phyloP scores from a whole-genome alignment of 2,888 invertebrate genomes.

The Nemoura dubitans region DNA sequence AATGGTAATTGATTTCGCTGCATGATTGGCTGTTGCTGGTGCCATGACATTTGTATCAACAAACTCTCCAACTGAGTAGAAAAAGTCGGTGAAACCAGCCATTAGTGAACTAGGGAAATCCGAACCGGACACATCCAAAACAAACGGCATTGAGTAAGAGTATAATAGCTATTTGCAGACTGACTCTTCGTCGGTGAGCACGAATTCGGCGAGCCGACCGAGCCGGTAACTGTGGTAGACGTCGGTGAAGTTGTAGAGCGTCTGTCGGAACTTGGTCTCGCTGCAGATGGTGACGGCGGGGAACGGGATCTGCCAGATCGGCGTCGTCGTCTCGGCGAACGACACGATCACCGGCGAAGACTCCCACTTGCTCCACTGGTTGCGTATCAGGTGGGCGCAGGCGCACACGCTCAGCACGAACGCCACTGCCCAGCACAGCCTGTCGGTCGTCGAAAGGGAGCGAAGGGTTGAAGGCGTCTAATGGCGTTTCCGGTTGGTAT shows the following conservation, averaged over 20 bases:
- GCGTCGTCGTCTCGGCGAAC: slow-evolving; percentile 47
- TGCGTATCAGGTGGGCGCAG: slow-evolving; percentile 43
- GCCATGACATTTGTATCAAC: no score
- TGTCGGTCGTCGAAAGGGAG: slow-evolving; percentile 15
- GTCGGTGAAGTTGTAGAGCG: slow-evolving; percentile 47
- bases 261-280: slow-evolving; percentile 45
- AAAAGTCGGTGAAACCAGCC: no score
- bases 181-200: slow-evolving; percentile 67
- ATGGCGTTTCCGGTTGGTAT: no score
- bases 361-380: slow-evolving; percentile 46
- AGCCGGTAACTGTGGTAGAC: slow-evolving; percentile 21
- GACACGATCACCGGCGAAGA: slow-evolving; percentile 47
- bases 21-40: no score
- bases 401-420: slow-evolving; percentile 43
- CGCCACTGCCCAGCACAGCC: slow-evolving; percentile 42
- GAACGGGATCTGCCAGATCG: slow-evolving; percentile 49
- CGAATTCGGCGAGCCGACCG: slow-evolving; percentile 49
- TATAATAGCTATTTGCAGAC: slow-evolving; percentile 54
- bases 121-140: no score
- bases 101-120: no score
- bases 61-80: no score
- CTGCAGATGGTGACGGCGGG: slow-evolving; percentile 49
- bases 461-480: no score
- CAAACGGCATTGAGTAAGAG: no score
- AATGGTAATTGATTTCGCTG: no score